A percentile compares a stretch with the other conserved stretches of the same genome.
Conservation (phyloP, 2,797 vertebrate genomes). For the Falco novaeseelandiae region DNA sequence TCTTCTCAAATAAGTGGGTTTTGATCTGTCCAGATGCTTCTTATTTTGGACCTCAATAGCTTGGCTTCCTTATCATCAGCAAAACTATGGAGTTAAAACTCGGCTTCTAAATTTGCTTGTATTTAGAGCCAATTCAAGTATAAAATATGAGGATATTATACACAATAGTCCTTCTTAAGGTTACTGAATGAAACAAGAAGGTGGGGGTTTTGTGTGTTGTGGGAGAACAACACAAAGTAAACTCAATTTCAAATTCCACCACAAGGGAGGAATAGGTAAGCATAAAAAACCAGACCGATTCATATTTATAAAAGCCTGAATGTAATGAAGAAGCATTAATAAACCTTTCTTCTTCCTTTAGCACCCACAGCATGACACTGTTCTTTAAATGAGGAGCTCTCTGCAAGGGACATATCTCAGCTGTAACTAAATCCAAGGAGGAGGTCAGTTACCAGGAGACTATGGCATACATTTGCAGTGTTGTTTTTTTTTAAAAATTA, state of each 20-base stretch:
- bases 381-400: not conserved
- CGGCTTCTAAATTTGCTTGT: not conserved
- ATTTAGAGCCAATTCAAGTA: not conserved
- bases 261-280: not conserved
- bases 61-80: not conserved
- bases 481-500: not conserved
- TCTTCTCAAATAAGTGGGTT: not conserved
- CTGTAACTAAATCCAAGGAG: not conserved
- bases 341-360: not conserved
- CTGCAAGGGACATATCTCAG: not conserved
- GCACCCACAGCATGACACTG: not conserved
- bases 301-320: not conserved
- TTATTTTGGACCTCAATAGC: not conserved
- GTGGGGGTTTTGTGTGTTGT: not conserved
- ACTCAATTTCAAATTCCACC: not conserved
- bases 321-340: not conserved
- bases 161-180: not conserved
- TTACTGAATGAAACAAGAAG: not conserved
- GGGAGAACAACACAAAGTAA: not conserved
- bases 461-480: not conserved
- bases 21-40: not conserved
- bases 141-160: not conserved
- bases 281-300: not conserved
- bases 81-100: not conserved
- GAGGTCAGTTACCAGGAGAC: not conserved